A percentile compares a stretch with the other conserved stretches of the same genome.
Conservation (phyloP, 35 echinoderm and acorn worm species). For the Lytechinus pictus region DNA sequence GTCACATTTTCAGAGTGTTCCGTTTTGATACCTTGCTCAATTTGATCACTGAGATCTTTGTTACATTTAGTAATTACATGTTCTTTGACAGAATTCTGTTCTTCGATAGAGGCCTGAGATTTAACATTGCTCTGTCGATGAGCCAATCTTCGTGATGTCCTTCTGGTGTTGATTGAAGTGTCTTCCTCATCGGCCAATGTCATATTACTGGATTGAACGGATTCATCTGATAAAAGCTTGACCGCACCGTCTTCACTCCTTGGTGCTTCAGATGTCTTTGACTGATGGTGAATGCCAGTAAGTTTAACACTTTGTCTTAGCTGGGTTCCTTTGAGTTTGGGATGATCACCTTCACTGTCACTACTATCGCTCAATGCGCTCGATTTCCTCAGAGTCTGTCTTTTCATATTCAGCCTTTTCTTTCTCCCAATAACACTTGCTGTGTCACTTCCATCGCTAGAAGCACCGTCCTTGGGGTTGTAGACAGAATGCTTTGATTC, state of each 20-base stretch:
- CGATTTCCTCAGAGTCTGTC: not conserved
- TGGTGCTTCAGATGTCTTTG: not conserved
- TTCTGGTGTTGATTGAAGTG: not conserved
- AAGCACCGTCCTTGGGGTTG: conserved; percentile 9
- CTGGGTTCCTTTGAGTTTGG: not conserved
- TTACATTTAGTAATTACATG: not conserved
- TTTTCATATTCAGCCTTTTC: not conserved
- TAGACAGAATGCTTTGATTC: conserved; percentile 37
- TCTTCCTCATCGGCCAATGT: not conserved
- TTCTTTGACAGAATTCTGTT: not conserved
- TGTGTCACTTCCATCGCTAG: not conserved
- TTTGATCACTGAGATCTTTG: not conserved
- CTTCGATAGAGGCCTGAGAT: not conserved
- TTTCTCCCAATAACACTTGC: not conserved
- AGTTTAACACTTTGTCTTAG: not conserved
- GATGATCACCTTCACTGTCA: not conserved
- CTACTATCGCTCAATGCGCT: conserved; percentile 21
- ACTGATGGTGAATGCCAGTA: not conserved
- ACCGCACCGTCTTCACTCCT: not conserved
- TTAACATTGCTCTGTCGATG: not conserved
- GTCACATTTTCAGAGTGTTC: not conserved
- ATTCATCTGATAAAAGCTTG: not conserved
- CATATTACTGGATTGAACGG: not conserved
- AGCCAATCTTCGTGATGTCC: conserved; percentile 2
- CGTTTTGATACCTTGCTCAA: not conserved